phyloP scores from a whole-genome alignment of 2,113 vertebrate genomes.

The Albula glossodonta region DNA sequence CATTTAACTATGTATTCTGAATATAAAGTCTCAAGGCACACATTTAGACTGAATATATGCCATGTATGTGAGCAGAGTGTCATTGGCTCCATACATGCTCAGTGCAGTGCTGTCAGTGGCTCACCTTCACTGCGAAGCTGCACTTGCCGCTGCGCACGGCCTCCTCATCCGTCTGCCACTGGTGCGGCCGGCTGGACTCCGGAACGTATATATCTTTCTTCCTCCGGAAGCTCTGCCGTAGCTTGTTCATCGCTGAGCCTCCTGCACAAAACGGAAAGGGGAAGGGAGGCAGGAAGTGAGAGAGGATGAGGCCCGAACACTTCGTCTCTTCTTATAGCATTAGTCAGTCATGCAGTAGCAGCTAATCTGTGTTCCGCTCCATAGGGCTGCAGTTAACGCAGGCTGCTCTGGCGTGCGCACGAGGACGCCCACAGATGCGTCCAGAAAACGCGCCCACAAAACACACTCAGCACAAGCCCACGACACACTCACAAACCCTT shows the following conservation, averaged over 20 bases:
- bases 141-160: constrained; percentile 94
- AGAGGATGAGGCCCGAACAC: background rate
- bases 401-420: background rate
- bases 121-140: constrained; percentile 98
- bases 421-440: too few relatives aligned
- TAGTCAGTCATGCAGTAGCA: too few relatives aligned
- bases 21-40: background rate
- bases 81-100: background rate
- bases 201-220: constrained; percentile 99
- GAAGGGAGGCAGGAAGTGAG: constrained; percentile 29
- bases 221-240: constrained; percentile 97
- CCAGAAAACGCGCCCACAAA: too few relatives aligned
- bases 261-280: constrained; percentile 63
- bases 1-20: background rate
- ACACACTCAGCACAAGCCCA: constrained; percentile 15
- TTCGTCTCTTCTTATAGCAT: background rate
- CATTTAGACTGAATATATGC: background rate
- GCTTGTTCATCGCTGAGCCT: constrained; percentile 93
- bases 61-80: background rate
- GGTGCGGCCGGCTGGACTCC: constrained; percentile 96
- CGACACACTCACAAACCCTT: background rate
- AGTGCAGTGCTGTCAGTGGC: background rate
- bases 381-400: too few relatives aligned
- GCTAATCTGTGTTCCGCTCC: background rate
- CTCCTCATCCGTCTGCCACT: constrained; percentile 99